Base-by-base conservation (phyloP, 2,797 vertebrate genomes). In the Sebastes wilsoni region DNA sequence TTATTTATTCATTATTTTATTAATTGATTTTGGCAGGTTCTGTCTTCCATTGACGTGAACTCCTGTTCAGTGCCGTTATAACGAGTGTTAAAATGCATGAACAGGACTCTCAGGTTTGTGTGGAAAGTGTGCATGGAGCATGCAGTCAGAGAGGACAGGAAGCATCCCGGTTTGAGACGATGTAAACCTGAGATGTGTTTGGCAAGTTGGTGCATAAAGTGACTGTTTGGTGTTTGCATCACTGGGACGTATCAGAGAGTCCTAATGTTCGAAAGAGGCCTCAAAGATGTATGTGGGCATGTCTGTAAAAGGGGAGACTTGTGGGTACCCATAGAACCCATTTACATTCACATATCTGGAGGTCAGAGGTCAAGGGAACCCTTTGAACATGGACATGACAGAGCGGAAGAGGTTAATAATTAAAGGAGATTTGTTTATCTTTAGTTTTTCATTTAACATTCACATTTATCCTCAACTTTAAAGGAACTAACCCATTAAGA, bases 71-170 rank as follows among this genome's bases (percentile, higher is more conserved):
- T 14, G 9, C n/a, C 20, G 59, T 68, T 2, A 49, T 18, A 18
- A 20, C 14, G 38, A 42, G 5, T 42, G 52, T n/a, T 56, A 34
- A 60, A 34, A 13, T 85, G 86, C 84, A 89, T 86, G 87, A 77
- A 36, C 38, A 1, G 65, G 52, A 67, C 11, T 46, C 22, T 71
- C n/a, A 27, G 81, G 84, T 77, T 13, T 82, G 87, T 76, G 83
- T 78, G 77, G 60, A n/a, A n/a, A 32, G 76, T 73, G 76, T 82
- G 89, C 89, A 91, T 88, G 91, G 66, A 79, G 89, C 89, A 91
- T 91, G 91, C 72, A 25, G 72, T 86, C 75, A 25, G 4, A 60
- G 60, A 72, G 71, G 80, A 73, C 64, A 9, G 16, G 38, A 61
- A 62, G 71, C 76, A 70, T 73, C 67, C 62, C 1, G 6, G 32